These are phyloP conservation scores for Buphagus erythrorhynchus DNA, from an alignment of 2,797 vertebrate species.

Conservation along the genomic window DNA sequence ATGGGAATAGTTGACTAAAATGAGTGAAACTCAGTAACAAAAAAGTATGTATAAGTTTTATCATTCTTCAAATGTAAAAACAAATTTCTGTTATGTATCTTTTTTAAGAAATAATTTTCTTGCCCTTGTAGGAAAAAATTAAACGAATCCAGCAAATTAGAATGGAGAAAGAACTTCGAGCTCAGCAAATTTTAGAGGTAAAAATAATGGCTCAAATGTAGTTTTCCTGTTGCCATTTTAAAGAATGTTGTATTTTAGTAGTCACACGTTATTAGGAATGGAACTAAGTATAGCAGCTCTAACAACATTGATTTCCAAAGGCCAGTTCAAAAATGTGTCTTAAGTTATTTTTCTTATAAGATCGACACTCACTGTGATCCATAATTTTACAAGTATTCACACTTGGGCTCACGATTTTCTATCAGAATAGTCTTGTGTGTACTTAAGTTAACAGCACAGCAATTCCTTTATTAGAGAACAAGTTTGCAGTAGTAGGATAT, in stretches of 20 bases:
- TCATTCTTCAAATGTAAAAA: neutral
- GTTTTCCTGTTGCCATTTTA: neutral
- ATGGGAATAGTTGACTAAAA: neutral
- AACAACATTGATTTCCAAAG: neutral
- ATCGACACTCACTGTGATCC: neutral
- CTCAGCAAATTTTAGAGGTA: constrained; percentile 97
- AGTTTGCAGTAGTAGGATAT: neutral
- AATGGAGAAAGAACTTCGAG: constrained; percentile 95
- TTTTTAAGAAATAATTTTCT: neutral
- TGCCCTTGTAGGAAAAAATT: constrained; percentile 89
- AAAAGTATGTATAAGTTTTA: neutral
- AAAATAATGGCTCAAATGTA: constrained; percentile 11
- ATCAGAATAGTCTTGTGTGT: neutral
- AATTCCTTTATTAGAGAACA: neutral
- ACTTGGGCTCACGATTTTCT: neutral
- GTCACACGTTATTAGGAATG: neutral
- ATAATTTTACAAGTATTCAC: neutral
- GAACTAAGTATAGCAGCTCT: neutral
- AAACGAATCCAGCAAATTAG: constrained; percentile 96
- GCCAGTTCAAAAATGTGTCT: neutral
- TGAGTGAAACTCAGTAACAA: neutral
- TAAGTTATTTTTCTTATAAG: neutral
- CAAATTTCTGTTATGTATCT: neutral
- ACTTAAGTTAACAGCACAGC: neutral
- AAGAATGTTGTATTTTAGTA: neutral